A percentile compares a stretch with the other conserved stretches of the same genome.
Conservation (phyloP, 2,797 vertebrate genomes). For the Rhincodon typus region DNA sequence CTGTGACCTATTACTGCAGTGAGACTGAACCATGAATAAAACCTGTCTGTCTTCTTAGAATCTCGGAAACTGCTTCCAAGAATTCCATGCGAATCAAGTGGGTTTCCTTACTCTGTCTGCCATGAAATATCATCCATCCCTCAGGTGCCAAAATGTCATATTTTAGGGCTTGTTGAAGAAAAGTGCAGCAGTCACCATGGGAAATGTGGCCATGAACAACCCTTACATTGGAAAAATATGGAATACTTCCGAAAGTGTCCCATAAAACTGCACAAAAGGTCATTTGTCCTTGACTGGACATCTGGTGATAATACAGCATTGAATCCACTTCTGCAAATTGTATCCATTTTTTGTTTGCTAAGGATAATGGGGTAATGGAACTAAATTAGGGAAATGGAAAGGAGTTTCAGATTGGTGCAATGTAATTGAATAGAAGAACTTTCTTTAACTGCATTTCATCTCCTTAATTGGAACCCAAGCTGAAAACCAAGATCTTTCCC, state of each 20-base stretch:
- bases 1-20: background rate
- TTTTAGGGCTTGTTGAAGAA: background rate
- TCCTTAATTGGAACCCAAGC: too few relatives aligned
- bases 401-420: too few relatives aligned
- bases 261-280: background rate
- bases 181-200: background rate
- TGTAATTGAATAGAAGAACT: too few relatives aligned
- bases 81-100: background rate
- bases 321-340: too few relatives aligned
- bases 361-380: too few relatives aligned
- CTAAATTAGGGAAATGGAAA: too few relatives aligned
- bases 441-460: too few relatives aligned
- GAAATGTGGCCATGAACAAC: background rate
- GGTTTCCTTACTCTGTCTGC: background rate
- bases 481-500: background rate
- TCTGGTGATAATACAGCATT: background rate
- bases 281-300: background rate
- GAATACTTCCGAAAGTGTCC: too few relatives aligned
- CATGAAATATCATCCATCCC: background rate
- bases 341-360: too few relatives aligned
- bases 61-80: background rate
- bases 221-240: background rate
- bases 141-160: background rate
- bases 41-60: background rate
- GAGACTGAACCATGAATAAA: background rate